A percentile compares a stretch with the other conserved stretches of the same genome.
Evolutionary conservation across 2,113 vertebrate species (phyloP).

Genomic region (Corvus hawaiiensis): DNA sequence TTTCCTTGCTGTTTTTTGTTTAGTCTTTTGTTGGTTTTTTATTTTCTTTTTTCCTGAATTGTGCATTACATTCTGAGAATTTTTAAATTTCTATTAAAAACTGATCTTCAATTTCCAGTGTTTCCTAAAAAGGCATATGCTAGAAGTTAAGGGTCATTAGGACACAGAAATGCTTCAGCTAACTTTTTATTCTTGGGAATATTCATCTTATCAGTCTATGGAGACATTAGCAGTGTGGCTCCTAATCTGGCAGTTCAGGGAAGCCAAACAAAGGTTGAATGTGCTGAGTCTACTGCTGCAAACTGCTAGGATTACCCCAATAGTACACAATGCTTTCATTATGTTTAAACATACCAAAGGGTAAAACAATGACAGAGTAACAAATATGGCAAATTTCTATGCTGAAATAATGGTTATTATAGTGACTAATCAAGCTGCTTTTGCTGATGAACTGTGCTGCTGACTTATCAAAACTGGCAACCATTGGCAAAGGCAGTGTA

Average conservation of each 20-base stretch:
- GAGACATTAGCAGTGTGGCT: background rate
- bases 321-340: background rate
- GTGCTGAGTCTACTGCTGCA: background rate
- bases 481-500: background rate
- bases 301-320: background rate
- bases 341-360: conserved; percentile 3
- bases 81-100: background rate
- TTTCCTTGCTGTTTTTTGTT: background rate
- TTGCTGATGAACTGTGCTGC: background rate
- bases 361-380: conserved; percentile 1
- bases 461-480: background rate
- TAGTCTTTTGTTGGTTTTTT: background rate
- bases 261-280: background rate
- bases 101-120: background rate
- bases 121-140: background rate
- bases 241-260: background rate
- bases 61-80: background rate
- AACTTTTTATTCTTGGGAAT: background rate
- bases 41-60: background rate
- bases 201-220: background rate
- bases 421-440: background rate
- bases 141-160: background rate
- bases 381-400: background rate
- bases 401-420: background rate
- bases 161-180: background rate